phyloP scores from a whole-genome alignment of 2,888 invertebrate genomes.

The Eupithecia tripunctaria region DNA sequence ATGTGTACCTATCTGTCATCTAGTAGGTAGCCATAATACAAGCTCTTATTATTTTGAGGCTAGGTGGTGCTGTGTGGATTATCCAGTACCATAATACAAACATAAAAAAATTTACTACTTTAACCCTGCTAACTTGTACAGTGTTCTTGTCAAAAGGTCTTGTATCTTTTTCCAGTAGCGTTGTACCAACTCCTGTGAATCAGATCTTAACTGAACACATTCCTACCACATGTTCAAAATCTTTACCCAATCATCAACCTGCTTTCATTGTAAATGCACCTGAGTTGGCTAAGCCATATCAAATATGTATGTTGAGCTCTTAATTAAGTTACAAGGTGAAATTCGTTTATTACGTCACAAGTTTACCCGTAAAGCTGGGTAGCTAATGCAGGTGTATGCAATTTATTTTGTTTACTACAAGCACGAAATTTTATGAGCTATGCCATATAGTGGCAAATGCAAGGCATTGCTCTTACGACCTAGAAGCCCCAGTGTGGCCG shows the following conservation, averaged over 20 bases:
- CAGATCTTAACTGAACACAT: background rate
- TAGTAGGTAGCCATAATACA: too few species aligned
- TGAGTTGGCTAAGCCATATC: conserved; percentile 40
- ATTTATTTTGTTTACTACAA: conserved; percentile 15
- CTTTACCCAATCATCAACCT: background rate
- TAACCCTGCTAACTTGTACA: background rate
- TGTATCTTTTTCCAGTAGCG: background rate
- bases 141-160: background rate
- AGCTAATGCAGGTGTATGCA: conserved; percentile 32
- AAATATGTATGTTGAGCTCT: conserved; percentile 44
- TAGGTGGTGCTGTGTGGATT: too few species aligned
- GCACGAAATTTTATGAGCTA: background rate
- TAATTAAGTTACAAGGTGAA: conserved; percentile 44
- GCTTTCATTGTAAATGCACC: conserved; percentile 6
- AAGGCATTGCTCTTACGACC: too few species aligned
- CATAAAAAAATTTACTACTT: too few species aligned
- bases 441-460: background rate
- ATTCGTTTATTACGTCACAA: conserved; percentile 41
- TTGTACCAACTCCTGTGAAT: background rate
- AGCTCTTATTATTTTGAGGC: too few species aligned
- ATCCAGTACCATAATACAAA: too few species aligned
- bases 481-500: too few species aligned
- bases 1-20: too few species aligned
- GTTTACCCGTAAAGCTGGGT: conserved; percentile 27
- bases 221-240: background rate